Base-by-base conservation (phyloP, 2,113 vertebrate species). In the Saguinus midas region DNA sequence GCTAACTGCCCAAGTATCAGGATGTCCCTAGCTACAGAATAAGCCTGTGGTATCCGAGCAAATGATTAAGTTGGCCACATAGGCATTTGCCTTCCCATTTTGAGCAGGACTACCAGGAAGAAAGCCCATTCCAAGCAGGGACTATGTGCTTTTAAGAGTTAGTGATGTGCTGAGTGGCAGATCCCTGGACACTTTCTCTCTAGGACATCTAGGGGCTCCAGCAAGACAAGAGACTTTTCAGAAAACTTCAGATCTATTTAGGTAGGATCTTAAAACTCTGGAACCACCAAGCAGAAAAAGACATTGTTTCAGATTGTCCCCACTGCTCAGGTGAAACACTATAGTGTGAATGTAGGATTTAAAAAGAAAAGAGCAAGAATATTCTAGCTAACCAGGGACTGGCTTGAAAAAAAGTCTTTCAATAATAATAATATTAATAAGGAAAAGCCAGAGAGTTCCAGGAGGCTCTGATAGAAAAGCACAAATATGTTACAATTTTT, bases 401-500 rank as follows among this genome's bases (percentile, higher is more conserved):
- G 78, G 40, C 35, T 94, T 94, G 43, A 58, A 92, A 84, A 57
- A 93, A 37, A 92, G 52, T 13, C 80, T 92, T 94, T 76, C 37
- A n/a, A 57, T 79, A 80, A 93, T 70, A 27, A 73, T 57, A 70
- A n/a, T 81, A 78, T 50, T 89, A 82, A 43, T 80, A 94, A 96
- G 85, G 76, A 95, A 75, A 96, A 91, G 40, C n/a, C 70, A 20
- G 72, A 58, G 58, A 95, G 70, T 90, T 97, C 76, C 48, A 73
- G 73, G 82, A 91, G 29, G 76, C 72, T 91, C 27, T 97, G 73
- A 75, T 94, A 95, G 92, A 66, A 96, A 92, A 84, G 55, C 66
- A 85, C 23, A 83, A 90, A 92, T 73, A 92, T 57, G 78, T 95
- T 95, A 90, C 45, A 87, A 8, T 82, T 96, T 97, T 95, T 94